Evolutionary conservation across 2,797 vertebrate genomes (phyloP), one percentile per base, ranked within the genome.

Genomic region (Alauda arvensis): DNA sequence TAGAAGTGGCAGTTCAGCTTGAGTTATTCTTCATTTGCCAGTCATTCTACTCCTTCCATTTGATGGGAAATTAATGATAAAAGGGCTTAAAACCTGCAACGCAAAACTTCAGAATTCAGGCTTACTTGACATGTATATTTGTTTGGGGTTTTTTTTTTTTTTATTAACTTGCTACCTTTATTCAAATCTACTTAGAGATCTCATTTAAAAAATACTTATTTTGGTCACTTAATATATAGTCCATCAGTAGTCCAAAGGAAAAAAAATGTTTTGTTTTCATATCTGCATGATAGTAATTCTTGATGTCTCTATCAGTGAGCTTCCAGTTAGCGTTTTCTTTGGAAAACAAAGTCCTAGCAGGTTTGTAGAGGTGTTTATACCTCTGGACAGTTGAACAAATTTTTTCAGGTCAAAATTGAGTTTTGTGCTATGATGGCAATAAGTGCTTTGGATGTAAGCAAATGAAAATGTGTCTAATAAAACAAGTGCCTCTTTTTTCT

Each of bases 1-100:
- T 95, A 66, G 75, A 93, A 83, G 82, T 88, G 94, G 84, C 93
- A 94, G 69, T 89, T 94, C 52, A 91, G 78, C 85, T 93, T 10
- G 26, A 89, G 37, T 86, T 94, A 72, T 75, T 91, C 81, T 85
- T 90, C 48, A 72, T 85, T 92, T 92, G 75, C 72, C 61, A 88
- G 19, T 92, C 79, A 60, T 86, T 34, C 67, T 77, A 67, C 52
- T 81, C 42, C 63, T 93, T 90, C 60, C 15, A 57, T 93, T 93
- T 88, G 77, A 61, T 92, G 56, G 43, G 19, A 56, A 78, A 18
- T 91, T 94, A 88, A 87, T 55, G 31, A 65, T 74, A 74, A 75
- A 91, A 71, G n/a, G 34, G 3, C 45, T 93, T 68, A 84, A 83
- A 91, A 72, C 65, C 37, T 94, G 65, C 80, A 61, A 49, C 66